These are phyloP conservation scores for Sthenelais limicola DNA, from an alignment of 2,888 invertebrate species.

Conservation along the genomic window DNA sequence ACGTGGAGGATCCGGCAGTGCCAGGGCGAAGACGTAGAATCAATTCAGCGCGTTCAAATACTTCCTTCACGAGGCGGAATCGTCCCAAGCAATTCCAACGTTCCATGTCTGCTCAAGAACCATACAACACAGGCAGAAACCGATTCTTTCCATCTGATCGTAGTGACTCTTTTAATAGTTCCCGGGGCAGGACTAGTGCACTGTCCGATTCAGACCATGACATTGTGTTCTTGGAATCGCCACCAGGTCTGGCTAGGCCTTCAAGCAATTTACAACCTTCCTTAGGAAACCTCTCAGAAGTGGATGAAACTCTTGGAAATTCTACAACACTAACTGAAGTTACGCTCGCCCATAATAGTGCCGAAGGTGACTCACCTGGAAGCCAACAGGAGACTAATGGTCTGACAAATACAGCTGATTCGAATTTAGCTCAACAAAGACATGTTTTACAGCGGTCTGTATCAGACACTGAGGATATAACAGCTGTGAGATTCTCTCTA, in stretches of 20 bases:
- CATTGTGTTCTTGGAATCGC: background rate
- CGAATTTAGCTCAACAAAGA: too few species aligned
- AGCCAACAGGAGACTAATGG: too few species aligned
- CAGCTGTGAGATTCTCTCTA: background rate
- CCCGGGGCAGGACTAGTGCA: too few species aligned
- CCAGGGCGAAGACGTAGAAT: constrained; percentile 3
- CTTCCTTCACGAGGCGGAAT: background rate
- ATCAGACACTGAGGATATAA: background rate
- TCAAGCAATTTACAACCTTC: background rate
- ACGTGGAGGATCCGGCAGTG: background rate
- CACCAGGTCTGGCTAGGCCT: background rate
- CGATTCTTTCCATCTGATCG: too few species aligned
- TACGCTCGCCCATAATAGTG: background rate
- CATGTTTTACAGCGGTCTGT: too few species aligned
- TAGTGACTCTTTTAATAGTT: too few species aligned
- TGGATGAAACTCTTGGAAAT: constrained; percentile 15
- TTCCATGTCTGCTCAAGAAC: constrained; percentile 35
- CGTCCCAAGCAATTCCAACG: constrained; percentile 33
- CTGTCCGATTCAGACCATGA: background rate
- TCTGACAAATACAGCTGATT: too few species aligned
- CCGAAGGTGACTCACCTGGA: background rate
- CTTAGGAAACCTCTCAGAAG: constrained; percentile 13
- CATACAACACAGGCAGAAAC: too few species aligned
- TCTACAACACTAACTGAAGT: background rate
- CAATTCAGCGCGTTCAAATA: background rate